These are phyloP conservation scores for Taenaris catops DNA, from an alignment of 2,888 invertebrate genomes.

Conservation along the genomic window DNA sequence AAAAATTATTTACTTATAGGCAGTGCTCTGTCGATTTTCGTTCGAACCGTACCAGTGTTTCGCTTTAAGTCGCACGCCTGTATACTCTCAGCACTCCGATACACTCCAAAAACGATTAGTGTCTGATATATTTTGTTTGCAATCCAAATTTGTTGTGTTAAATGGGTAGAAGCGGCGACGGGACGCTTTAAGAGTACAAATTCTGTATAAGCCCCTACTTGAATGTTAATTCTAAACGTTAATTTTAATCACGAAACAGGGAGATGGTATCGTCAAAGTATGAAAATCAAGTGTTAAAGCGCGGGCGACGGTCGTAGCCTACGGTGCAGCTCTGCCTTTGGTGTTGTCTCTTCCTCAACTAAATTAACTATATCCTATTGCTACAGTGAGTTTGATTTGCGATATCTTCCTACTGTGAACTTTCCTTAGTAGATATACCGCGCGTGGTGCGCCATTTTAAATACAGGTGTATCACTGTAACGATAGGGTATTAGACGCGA, in stretches of 20 bases:
- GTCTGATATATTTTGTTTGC: conserved; percentile 24
- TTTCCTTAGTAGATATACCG: conserved; percentile 29
- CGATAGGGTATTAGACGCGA: conserved; percentile 58
- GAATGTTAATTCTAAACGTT: conserved; percentile 69
- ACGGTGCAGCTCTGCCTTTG: conserved; percentile 66
- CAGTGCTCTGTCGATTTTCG: conserved; percentile 41
- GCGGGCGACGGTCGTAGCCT: conserved; percentile 52
- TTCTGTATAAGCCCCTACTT: conserved; percentile 83
- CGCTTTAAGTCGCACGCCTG: conserved; percentile 44
- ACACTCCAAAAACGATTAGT: neutral
- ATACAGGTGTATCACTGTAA: conserved; percentile 52
- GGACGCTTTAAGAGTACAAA: conserved; percentile 84
- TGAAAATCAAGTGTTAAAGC: conserved; percentile 41
- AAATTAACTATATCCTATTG: conserved; percentile 65
- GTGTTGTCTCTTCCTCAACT: conserved; percentile 69
- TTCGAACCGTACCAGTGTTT: conserved; percentile 52
- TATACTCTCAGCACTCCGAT: conserved; percentile 19
- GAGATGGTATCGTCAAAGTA: conserved; percentile 55
- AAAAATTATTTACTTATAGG: conserved; percentile 41
- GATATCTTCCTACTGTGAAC: conserved; percentile 48
- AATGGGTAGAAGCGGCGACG: conserved; percentile 53
- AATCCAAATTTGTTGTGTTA: too few species aligned
- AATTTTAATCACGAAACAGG: conserved; percentile 63
- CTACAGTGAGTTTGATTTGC: conserved; percentile 69
- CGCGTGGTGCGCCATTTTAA: conserved; percentile 25